These are phyloP conservation scores for Oncorhynchus kisutch DNA, from an alignment of 2,113 vertebrate genomes.

Conservation along the genomic window DNA sequence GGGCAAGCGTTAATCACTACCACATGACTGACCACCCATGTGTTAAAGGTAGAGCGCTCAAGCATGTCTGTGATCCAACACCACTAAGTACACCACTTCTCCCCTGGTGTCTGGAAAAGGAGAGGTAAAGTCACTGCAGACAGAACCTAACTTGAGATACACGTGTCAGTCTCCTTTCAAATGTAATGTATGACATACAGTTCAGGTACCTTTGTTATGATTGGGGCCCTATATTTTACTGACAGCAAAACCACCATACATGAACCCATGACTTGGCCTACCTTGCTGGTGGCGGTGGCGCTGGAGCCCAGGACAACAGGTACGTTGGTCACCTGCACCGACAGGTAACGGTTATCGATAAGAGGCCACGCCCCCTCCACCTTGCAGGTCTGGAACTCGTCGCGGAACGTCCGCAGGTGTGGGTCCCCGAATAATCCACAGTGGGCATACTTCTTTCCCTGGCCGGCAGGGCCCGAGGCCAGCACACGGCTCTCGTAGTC, in stretches of 20 bases:
- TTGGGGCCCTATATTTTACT: background rate
- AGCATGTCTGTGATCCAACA: slow-evolving; percentile 72
- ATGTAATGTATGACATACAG: background rate
- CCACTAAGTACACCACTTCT: slow-evolving; percentile 44
- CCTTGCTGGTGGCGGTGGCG: slow-evolving; percentile 83
- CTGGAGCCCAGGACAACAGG: slow-evolving; percentile 79
- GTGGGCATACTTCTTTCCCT: slow-evolving; percentile 77
- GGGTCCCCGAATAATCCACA: slow-evolving; percentile 85
- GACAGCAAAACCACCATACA: background rate
- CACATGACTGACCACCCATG: slow-evolving; percentile 73
- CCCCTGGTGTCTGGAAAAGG: background rate
- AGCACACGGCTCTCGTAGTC: slow-evolving; percentile 71
- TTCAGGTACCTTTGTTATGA: background rate
- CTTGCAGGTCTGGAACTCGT: slow-evolving; percentile 84
- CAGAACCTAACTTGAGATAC: background rate
- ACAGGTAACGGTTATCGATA: slow-evolving; percentile 80
- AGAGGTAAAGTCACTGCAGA: background rate
- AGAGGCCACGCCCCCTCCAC: slow-evolving; percentile 84
- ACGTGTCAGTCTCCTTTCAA: background rate
- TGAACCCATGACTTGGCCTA: slow-evolving; percentile 31
- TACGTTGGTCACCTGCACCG: slow-evolving; percentile 83
- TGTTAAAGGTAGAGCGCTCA: slow-evolving; percentile 72
- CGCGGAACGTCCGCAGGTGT: slow-evolving; percentile 79
- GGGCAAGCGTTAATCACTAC: slow-evolving; percentile 71
- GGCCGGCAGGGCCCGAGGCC: slow-evolving; percentile 41